Evolutionary conservation across 2,888 invertebrate species (phyloP), one percentile per base, ranked within the genome.

Genomic region (Cepaea hortensis): DNA sequence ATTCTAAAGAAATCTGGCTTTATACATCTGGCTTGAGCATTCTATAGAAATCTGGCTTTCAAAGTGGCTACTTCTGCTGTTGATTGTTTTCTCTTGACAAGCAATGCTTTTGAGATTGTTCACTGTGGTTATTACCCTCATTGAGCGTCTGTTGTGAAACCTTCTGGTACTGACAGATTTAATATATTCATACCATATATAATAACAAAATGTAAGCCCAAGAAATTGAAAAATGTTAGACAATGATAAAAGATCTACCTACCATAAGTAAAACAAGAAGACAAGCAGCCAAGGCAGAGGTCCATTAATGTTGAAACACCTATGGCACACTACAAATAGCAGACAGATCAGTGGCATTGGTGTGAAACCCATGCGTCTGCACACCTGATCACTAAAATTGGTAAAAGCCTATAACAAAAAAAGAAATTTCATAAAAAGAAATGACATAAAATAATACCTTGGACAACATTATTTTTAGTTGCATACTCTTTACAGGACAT

Each of bases 351-450:
- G 95, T 0, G 99, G 99, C 91, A 99, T 96, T 0, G 99, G 99
- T 92, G 99, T 99, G 94, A 99, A 99, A 0, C 99, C 99, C 98
- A 99, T 98, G 87, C 99, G 96, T 9, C 99, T 95, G 0, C 99
- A 98, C 7, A 99, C 98, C 91, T 98, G 95, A 90, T 99, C 99
- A 0, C 98, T 98, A 93, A 99, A 98, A 95, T 99, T 99, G 15
- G 98, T 97, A 94, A 98, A 98, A 0, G 99, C 98, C 95, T 96
- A 93, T 11, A 35, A 77, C 3, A 23, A n/a, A 76, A n/a, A 35
- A 18, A 50, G 48, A 13, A 20, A 35, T 13, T 76, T 76, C 76
- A 76, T 18, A 20, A 55, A 15, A 77, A 20, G n/a, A 3, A 20
- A 23, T 20, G 15, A 23, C 55, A 55, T n/a, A 55, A 77, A 6